Base-by-base conservation (phyloP, 2,888 invertebrate species). In the Tipula confusa region DNA sequence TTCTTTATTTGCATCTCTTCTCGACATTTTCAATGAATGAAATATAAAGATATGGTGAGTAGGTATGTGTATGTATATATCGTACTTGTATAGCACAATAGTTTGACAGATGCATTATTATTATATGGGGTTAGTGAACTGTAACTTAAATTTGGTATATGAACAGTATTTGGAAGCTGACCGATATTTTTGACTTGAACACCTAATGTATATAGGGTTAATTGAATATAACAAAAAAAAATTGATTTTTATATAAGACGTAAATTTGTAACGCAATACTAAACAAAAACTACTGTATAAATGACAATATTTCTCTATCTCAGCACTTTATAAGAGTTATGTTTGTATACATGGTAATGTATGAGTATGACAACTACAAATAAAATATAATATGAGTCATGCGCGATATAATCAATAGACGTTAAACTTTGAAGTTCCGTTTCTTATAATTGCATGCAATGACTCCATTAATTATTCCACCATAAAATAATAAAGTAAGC, bases 321-420 rank as follows among this genome's bases (percentile, higher is more conserved):
- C 64, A 64, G 11, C 64, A 11, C 18, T 24, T 11, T 24, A 64
- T 43, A 33, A 6, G 33, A 33, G 6, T 11, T 33, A 33, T 33
- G 33, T 33, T n/a, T n/a, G 11, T 33, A 43, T 15, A 24, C 24
- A 24, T 11, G 24, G n/a, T n/a, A n/a, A n/a, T n/a, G n/a, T n/a
- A n/a, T n/a, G n/a, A n/a, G n/a, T n/a, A n/a, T n/a, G n/a, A n/a
- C n/a, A n/a, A n/a, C n/a, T 64, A 24, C 38, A 43, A 9, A 64
- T 7, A 64, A n/a, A 64, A 9, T 9, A 64, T 64, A 64, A 24
- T 24, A 64, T 64, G 64, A 64, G 15, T 64, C 64, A 64, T 64
- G 64, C 24, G 64, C 64, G 64, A 64, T 64, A 64, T 64, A 64
- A 64, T 64, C 64, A 64, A 64, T 64, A 64, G 64, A 64, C 24